phyloP scores from a whole-genome alignment of 1,140 invertebrate species.

The Mactra quadrangularis region DNA sequence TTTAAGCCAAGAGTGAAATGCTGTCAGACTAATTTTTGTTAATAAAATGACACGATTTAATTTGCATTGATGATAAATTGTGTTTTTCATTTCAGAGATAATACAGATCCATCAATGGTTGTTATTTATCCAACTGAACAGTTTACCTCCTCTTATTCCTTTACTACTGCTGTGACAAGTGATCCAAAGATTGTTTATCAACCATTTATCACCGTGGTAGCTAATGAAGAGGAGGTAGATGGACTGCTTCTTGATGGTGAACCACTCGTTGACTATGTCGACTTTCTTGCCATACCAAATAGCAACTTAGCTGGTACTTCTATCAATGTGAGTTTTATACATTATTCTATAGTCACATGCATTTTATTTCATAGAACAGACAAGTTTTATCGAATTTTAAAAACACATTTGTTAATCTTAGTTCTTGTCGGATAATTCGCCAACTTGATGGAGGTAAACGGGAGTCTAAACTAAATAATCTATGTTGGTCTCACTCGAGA shows the following conservation, averaged over 20 bases:
- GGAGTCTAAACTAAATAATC: too few species aligned
- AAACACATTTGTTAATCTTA: too few species aligned
- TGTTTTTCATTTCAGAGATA: slow-evolving; percentile 21
- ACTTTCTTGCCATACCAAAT: slow-evolving; percentile 41
- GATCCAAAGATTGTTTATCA: slow-evolving; percentile 52
- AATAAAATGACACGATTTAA: too few species aligned
- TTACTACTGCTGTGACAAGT: slow-evolving; percentile 57
- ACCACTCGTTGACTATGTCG: slow-evolving; percentile 46
- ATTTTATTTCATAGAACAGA: too few species aligned
- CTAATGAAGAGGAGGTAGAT: slow-evolving; percentile 54
- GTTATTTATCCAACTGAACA: slow-evolving; percentile 66
- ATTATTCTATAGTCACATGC: too few species aligned
- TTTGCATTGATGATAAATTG: too few species aligned
- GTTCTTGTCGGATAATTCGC: too few species aligned
- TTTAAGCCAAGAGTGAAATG: too few species aligned
- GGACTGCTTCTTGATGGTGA: slow-evolving; percentile 61
- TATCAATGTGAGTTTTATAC: slow-evolving; percentile 26
- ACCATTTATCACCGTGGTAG: slow-evolving; percentile 68
- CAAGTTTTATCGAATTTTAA: too few species aligned
- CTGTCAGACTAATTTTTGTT: too few species aligned
- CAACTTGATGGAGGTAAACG: too few species aligned
- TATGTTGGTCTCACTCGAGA: too few species aligned
- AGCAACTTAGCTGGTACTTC: slow-evolving; percentile 55
- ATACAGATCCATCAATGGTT: slow-evolving; percentile 70
- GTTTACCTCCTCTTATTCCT: slow-evolving; percentile 71